These are phyloP conservation scores for Neocrepidodera transversa DNA, from an alignment of 2,888 invertebrate species.

Conservation along the genomic window DNA sequence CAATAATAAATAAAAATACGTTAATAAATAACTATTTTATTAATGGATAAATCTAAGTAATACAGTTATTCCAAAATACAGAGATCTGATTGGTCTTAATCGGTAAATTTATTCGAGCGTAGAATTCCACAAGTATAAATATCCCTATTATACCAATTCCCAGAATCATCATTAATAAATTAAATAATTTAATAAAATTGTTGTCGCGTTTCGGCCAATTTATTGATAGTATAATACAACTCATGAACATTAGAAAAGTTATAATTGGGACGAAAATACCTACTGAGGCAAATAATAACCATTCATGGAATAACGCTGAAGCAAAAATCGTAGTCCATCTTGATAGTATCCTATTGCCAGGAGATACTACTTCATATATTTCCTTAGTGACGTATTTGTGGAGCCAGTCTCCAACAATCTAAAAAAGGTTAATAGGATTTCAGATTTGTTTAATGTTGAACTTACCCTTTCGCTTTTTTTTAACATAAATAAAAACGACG, in stretches of 20 bases:
- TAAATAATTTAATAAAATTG: neutral
- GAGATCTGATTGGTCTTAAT: neutral
- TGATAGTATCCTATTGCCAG: slow-evolving; percentile 62
- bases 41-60: too few relatives aligned
- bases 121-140: neutral
- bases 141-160: neutral
- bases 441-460: too few relatives aligned
- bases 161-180: neutral
- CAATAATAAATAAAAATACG: too few relatives aligned
- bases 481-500: too few relatives aligned
- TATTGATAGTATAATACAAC: neutral
- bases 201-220: neutral
- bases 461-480: too few relatives aligned
- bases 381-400: slow-evolving; percentile 88
- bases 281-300: slow-evolving; percentile 62
- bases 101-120: neutral
- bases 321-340: slow-evolving; percentile 74
- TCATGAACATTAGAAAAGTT: neutral
- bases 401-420: slow-evolving; percentile 91
- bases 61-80: neutral
- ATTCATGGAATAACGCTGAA: slow-evolving; percentile 88
- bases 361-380: slow-evolving; percentile 58
- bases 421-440: too few relatives aligned
- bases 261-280: neutral
- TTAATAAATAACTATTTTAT: too few relatives aligned